Conservation (phyloP, 2,888 invertebrate species). For the Agonum fuliginosum region DNA sequence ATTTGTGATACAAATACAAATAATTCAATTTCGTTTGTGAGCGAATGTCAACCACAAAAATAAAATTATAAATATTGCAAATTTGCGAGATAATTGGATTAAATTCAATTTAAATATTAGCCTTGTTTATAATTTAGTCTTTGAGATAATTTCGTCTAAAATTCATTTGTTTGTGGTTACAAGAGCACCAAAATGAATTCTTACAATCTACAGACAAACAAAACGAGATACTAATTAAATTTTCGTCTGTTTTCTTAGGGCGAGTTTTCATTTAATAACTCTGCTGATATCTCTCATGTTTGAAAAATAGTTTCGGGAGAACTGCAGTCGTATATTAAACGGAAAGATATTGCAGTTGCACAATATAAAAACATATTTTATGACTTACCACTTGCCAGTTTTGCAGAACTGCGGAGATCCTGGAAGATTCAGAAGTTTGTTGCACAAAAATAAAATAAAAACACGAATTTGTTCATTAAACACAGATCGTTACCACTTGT, state of each 20-base stretch:
- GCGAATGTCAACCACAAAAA: too few relatives aligned
- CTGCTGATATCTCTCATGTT: not conserved
- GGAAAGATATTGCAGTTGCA: not conserved
- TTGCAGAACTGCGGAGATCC: not conserved
- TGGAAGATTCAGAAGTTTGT: not conserved
- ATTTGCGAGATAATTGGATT: not conserved
- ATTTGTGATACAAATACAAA: too few relatives aligned
- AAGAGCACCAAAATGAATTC: slow-evolving; percentile 30
- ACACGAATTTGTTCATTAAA: not conserved
- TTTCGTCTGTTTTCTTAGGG: slow-evolving; percentile 3
- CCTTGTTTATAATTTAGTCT: slow-evolving; percentile 25
- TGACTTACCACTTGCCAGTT: slow-evolving; percentile 9
- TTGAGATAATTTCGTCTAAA: slow-evolving; percentile 1
- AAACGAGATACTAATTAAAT: slow-evolving; percentile 23
- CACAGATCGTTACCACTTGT: too few relatives aligned
- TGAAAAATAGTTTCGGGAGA: not conserved
- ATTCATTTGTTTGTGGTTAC: slow-evolving; percentile 38
- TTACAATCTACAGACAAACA: not conserved
- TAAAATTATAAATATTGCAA: not conserved
- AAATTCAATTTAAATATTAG: slow-evolving; percentile 36
- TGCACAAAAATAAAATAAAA: not conserved
- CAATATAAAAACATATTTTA: slow-evolving; percentile 10
- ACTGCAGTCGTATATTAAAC: not conserved
- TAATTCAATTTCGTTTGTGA: too few relatives aligned
- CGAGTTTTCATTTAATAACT: not conserved